Conservation (phyloP, 2,888 invertebrate species). For the Steinernema scapterisci region DNA sequence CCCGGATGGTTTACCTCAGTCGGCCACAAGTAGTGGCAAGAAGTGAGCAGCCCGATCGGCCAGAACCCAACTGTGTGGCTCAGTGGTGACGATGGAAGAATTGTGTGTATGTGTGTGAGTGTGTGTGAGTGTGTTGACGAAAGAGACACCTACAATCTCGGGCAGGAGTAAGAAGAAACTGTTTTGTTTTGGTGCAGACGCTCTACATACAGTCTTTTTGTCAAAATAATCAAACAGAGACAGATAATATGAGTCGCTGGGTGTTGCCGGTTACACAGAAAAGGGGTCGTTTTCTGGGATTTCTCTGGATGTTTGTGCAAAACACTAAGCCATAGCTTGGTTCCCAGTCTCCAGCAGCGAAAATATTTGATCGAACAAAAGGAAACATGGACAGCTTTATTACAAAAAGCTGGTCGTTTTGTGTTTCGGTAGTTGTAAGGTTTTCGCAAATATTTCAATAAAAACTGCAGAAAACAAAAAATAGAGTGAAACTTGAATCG, state of each 20-base stretch:
- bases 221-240: constrained; percentile 33
- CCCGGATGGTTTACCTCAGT: constrained; percentile 27
- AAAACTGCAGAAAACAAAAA: neutral
- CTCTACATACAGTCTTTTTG: constrained; percentile 30
- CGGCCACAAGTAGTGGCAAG: constrained; percentile 20
- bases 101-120: constrained; percentile 29
- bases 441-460: no score
- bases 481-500: neutral
- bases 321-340: no score
- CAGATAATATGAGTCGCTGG: constrained; percentile 14
- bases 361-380: no score
- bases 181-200: constrained; percentile 32
- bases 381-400: no score
- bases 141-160: constrained; percentile 32
- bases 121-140: constrained; percentile 31
- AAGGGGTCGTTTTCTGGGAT: neutral
- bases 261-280: neutral
- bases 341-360: no score
- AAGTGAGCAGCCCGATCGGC: constrained; percentile 29
- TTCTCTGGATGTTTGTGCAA: no score
- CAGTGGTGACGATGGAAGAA: constrained; percentile 13
- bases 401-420: no score
- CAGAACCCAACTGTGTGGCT: constrained; percentile 28
- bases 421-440: no score
- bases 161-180: constrained; percentile 31